phyloP scores from a whole-genome alignment of 2,888 invertebrate genomes.

The Crepidodera aurea region DNA sequence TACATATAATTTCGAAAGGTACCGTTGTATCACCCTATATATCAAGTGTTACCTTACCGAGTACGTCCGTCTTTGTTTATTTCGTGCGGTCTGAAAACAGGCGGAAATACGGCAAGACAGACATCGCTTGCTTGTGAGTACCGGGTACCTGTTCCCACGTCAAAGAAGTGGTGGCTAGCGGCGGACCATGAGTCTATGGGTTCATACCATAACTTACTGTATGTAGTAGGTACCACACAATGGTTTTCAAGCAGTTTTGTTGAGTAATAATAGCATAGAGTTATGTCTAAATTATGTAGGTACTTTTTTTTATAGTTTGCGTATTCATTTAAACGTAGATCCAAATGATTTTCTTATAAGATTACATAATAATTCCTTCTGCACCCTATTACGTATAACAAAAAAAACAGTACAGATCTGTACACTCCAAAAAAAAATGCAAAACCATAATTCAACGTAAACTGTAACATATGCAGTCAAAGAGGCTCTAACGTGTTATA shows the following conservation, averaged over 20 bases:
- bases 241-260: neutral
- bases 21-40: neutral
- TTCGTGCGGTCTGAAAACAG: conserved; percentile 4
- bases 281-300: neutral
- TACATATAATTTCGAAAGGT: too few species aligned
- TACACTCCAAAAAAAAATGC: neutral
- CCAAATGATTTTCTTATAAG: too few species aligned
- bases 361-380: too few species aligned
- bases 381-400: too few species aligned
- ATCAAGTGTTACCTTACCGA: neutral
- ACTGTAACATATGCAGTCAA: conserved; percentile 38
- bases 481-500: conserved; percentile 32
- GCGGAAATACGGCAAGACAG: conserved; percentile 26
- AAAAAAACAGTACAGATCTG: neutral
- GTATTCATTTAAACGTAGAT: too few species aligned
- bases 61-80: conserved; percentile 10
- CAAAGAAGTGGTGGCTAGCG: conserved; percentile 32
- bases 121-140: conserved; percentile 4
- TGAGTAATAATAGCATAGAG: neutral
- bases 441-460: conserved; percentile 17
- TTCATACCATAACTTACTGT: conserved; percentile 30
- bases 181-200: conserved; percentile 18
- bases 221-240: conserved; percentile 7
- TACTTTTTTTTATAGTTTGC: too few species aligned
- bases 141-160: conserved; percentile 48